Base-by-base conservation (phyloP, 2,113 vertebrate species). In the Dunckerocampus dactyliophorus region DNA sequence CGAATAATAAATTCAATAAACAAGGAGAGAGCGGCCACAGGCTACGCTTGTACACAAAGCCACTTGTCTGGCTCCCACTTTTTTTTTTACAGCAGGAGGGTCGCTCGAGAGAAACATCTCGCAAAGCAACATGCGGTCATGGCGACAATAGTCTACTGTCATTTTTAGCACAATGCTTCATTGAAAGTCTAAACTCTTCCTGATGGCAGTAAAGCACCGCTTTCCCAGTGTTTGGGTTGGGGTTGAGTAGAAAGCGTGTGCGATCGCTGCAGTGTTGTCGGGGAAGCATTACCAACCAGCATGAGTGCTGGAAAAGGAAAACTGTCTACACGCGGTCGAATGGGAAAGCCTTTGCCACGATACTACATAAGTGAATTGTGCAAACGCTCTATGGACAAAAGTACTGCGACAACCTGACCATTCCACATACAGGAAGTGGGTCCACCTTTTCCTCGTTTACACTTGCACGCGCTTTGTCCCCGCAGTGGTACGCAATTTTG, bases 1-100 rank as follows among this genome's bases (percentile, higher is more conserved):
- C 77, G 80, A 89, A 87, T 88, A 88, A 88, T 88, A 88, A 84
- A 90, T 88, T 87, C 89, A 83, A 88, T 89, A 89, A 89, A 80
- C 76, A 53, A 66, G 82, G 77, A 87, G 84, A 90, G 84, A 78
- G 86, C 82, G 86, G 82, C 86, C 86, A 77, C 84, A 75, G 76
- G 81, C 81, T 8, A 82, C 79, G 14, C 22, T 28, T 21, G 2
- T 52, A 87, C 85, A 88, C 81, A 79, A 79, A 78, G 62, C 62
- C 69, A 79, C 84, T 86, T 85, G 85, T 89, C 84, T 80, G 58
- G 47, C 37, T 72, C 69, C 72, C 75, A 69, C 64, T 64, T 78
- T 43, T 58, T 8, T 16, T 58, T 67, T 74, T 4, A 11, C 68
- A 54, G 62, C 61, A 62, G 52, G 15, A 73, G 82, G 75, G 71